These are phyloP conservation scores for Epistrophe grossulariae DNA, from an alignment of 2,888 invertebrate genomes.

Conservation along the genomic window DNA sequence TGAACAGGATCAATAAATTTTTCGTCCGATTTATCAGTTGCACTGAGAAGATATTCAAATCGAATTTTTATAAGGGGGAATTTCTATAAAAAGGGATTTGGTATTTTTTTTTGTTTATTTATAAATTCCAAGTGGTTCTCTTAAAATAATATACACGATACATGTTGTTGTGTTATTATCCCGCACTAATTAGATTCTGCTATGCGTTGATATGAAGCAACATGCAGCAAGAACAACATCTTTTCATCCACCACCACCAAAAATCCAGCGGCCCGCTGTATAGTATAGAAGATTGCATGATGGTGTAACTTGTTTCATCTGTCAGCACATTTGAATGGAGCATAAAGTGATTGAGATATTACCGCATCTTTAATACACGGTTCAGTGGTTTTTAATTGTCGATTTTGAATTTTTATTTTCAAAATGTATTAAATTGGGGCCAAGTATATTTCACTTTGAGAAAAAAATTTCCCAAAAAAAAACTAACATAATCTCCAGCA, in stretches of 20 bases:
- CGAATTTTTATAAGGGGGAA: conserved; percentile 27
- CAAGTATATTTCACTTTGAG: conserved; percentile 19
- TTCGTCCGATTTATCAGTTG: conserved; percentile 63
- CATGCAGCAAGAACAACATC: not conserved
- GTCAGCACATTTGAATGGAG: conserved; percentile 74
- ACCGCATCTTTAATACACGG: conserved; percentile 46
- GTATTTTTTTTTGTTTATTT: conserved; percentile 66
- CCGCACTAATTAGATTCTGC: conserved; percentile 73
- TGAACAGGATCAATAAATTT: conserved; percentile 73
- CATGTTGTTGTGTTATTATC: conserved; percentile 63
- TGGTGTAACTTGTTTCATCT: conserved; percentile 72
- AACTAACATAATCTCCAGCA: conserved; percentile 33
- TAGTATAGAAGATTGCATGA: conserved; percentile 35
- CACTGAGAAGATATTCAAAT: conserved; percentile 18
- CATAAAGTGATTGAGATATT: conserved; percentile 76
- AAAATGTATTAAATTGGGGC: conserved; percentile 27
- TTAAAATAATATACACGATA: conserved; percentile 51
- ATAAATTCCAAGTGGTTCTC: conserved; percentile 70
- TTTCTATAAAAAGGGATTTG: conserved; percentile 17
- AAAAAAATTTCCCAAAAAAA: not conserved
- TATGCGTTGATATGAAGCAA: conserved; percentile 69
- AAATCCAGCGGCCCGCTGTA: not conserved
- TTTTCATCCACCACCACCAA: not conserved
- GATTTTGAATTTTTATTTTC: conserved; percentile 44
- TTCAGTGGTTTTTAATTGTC: conserved; percentile 69